phyloP scores from a whole-genome alignment of 2,888 invertebrate genomes.

The Sinohyriopsis cumingii region DNA sequence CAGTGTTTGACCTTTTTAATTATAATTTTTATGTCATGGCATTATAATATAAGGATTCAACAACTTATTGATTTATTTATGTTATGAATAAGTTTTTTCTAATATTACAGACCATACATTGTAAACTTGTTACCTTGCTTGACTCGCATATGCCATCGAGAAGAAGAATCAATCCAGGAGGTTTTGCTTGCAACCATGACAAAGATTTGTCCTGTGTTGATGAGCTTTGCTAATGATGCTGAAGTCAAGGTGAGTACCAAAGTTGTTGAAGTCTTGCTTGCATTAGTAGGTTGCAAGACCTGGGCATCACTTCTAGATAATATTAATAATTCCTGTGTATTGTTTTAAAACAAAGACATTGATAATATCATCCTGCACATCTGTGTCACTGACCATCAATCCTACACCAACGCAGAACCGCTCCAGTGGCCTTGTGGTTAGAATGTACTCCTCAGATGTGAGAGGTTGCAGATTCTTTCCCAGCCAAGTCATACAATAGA shows the following conservation, averaged over 20 bases:
- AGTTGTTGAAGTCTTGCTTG: neutral
- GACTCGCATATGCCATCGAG: slow-evolving; percentile 80
- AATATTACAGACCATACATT: slow-evolving; percentile 79
- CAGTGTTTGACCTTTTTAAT: neutral
- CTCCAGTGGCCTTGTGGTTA: too few species aligned
- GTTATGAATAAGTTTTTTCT: neutral
- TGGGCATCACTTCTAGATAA: too few species aligned
- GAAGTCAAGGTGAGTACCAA: slow-evolving; percentile 78
- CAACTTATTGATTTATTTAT: neutral
- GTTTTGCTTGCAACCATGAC: slow-evolving; percentile 79
- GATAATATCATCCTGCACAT: too few species aligned
- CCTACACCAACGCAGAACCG: too few species aligned
- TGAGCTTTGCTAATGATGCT: slow-evolving; percentile 81
- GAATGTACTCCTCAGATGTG: too few species aligned
- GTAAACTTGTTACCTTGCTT: slow-evolving; percentile 83
- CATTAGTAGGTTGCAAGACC: too few species aligned
- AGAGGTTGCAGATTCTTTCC: too few species aligned
- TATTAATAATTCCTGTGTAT: too few species aligned
- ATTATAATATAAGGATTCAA: neutral
- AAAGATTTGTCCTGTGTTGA: slow-evolving; percentile 80
- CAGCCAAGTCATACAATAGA: too few species aligned
- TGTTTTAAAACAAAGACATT: too few species aligned
- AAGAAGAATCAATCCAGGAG: slow-evolving; percentile 83
- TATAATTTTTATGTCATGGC: neutral
- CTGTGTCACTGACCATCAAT: too few species aligned